A percentile compares a stretch with the other conserved stretches of the same genome.
Evolutionary conservation across 2,113 vertebrate species (phyloP).

Genomic region (Atherinomorus stipes): DNA sequence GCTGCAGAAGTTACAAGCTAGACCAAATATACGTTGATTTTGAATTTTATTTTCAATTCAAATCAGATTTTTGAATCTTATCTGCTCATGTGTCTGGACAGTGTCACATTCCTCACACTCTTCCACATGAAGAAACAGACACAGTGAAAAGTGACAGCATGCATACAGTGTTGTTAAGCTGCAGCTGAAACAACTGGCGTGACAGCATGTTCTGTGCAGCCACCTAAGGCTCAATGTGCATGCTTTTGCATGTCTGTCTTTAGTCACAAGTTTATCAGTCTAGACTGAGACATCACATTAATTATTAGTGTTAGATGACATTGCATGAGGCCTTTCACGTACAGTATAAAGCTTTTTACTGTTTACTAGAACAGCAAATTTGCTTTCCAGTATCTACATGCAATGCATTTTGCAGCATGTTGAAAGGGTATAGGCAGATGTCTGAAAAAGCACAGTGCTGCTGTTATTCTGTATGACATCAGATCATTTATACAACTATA

Average conservation of each 20-base stretch:
- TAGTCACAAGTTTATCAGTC: constrained; percentile 6
- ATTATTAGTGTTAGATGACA: constrained; percentile 10
- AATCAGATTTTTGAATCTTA: constrained; percentile 9
- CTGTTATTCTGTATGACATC: constrained; percentile 47
- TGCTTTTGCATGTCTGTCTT: constrained; percentile 26
- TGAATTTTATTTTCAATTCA: neutral
- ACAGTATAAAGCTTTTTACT: constrained; percentile 20
- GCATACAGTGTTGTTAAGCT: constrained; percentile 51
- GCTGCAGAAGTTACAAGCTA: neutral
- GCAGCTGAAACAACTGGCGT: constrained; percentile 32
- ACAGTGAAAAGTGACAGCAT: constrained; percentile 45
- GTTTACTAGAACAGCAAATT: constrained; percentile 18
- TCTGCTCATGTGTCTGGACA: constrained; percentile 1
- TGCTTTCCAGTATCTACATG: constrained; percentile 43
- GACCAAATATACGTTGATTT: constrained; percentile 11
- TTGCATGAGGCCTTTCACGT: constrained; percentile 23
- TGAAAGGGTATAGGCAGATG: constrained; percentile 9
- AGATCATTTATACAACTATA: constrained; percentile 39
- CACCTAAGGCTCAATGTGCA: constrained; percentile 16
- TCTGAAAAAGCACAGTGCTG: constrained; percentile 16
- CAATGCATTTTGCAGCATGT: constrained; percentile 12
- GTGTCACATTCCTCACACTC: constrained; percentile 40
- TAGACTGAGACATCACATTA: neutral
- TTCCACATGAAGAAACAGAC: constrained; percentile 36
- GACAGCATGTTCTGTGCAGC: constrained; percentile 39